Base-by-base conservation (phyloP, 2,888 invertebrate genomes). In the Pristionchus mayeri region DNA sequence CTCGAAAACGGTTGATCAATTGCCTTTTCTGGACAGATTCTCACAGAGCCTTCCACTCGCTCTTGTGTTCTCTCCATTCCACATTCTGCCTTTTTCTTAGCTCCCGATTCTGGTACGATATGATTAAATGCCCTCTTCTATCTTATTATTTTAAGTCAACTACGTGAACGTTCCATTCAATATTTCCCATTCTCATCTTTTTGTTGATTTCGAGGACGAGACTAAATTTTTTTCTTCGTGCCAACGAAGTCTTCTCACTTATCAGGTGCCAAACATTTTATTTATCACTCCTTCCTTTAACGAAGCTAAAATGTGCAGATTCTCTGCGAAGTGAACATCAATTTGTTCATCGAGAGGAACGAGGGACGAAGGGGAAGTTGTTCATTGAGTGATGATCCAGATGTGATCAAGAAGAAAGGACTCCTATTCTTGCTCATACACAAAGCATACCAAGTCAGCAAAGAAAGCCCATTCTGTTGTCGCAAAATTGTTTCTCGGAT, bases 371-470 rank as follows among this genome's bases (percentile, higher is more conserved):
- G 84, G 16, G n/a, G 48, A 6, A 18, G 16, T 37, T 84, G 71
- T 21, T 34, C 50, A 13, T 13, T 34, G 24, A 2, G 2, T 11
- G 52, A 71, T 16, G 54, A 57, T 75, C 54, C 79, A 2, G 76
- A 80, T 50, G 11, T 86, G 4, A 84, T 88, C 82, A 85, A 86
- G 40, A 63, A 88, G 37, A 88, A 88, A 93, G 94, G 93, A 81
- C 88, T 94, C 27, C 91, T 92, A 24, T 93, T 93, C 88, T 89
- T 94, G 86, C 87, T 93, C 57, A 91, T 93, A 91, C 92, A 93
- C 84, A 89, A 90, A 6, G 91, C 57, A 57, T 57, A 57, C 57
- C 57, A 57, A 7, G 57, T 21, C n/a, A n/a, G n/a, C 84, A 89
- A 90, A 6, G 91, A 7, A 57, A 13, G 21, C 57, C 57, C 7